Conservation (phyloP, 2,113 vertebrate species). For the Aspidoscelis tigris region DNA sequence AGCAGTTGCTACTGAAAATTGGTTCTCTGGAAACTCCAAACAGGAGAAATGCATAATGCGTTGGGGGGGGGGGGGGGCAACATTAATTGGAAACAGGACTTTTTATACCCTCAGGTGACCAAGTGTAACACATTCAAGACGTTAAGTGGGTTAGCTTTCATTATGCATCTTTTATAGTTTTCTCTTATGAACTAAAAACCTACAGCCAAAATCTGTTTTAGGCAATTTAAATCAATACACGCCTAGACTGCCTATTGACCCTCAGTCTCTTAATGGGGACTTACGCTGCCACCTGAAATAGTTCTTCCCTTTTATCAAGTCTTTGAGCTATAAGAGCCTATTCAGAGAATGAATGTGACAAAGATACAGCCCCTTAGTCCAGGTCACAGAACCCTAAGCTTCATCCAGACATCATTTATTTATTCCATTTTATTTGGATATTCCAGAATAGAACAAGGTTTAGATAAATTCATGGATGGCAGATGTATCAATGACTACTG, state of each 20-base stretch:
- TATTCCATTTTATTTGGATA: no score
- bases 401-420: no score
- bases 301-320: neutral
- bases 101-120: constrained; percentile 2
- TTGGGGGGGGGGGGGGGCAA: neutral
- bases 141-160: constrained; percentile 29
- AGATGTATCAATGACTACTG: no score
- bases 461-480: no score
- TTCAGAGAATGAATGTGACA: neutral
- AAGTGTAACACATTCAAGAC: constrained; percentile 14
- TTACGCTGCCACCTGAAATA: neutral
- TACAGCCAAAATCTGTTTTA: neutral
- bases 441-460: no score
- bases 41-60: neutral
- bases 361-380: neutral
- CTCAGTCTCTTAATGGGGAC: neutral
- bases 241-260: neutral
- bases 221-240: neutral
- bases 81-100: constrained; percentile 25
- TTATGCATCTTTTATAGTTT: constrained; percentile 15
- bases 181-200: constrained; percentile 8
- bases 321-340: neutral
- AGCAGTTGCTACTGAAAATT: neutral
- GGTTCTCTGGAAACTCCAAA: neutral
- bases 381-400: neutral